Evolutionary conservation across 2,113 vertebrate genomes (phyloP), one percentile per base, ranked within the genome.

Genomic region (Vulpes vulpes): DNA sequence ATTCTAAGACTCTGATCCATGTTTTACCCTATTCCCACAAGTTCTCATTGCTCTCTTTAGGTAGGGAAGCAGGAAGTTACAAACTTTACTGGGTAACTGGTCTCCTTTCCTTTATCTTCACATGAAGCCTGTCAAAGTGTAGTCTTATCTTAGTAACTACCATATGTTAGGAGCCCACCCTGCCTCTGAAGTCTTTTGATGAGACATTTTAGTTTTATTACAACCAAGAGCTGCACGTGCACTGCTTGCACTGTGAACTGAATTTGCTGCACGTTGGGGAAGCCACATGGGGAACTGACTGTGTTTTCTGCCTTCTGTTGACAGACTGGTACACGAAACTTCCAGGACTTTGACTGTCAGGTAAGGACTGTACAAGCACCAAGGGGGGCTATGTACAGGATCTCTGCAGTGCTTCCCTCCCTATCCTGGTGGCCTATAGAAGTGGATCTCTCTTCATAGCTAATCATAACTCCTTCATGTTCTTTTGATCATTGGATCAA

Each of bases 291-390:
- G 98, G 95, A 98, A 97, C 73, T 96, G 94, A 90, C 57, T 88
- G 64, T 96, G 89, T 98, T 96, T 91, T 95, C 96, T 80, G 97
- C 91, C 97, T 98, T 98, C 98, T 98, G 94, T 98, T 98, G 95
- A 98, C 99, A 99, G 99, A 99, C 99, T 74, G 99, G 99, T 3
- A 98, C 99, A 96, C 98, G 99, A 95, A 99, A 99, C 97, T 99
- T 99, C 97, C 99, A 99, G 99, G 99, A 99, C 98, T 99, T 99
- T 59, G 99, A 99, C 98, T 99, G 99, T 97, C 99, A 99, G 99
- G 99, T 99, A 98, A 99, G 99, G 92, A 93, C 89, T 93, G 60
- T 88, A 25, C 1, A 0, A 78, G 60, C 76, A 64, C 69, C 69
- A 76, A n/a, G 43, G 49, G 74, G 95, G 92, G 74, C 15, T 57